Evolutionary conservation across 1,140 invertebrate genomes (phyloP).

Genomic region (Drosophila tsacasi): DNA sequence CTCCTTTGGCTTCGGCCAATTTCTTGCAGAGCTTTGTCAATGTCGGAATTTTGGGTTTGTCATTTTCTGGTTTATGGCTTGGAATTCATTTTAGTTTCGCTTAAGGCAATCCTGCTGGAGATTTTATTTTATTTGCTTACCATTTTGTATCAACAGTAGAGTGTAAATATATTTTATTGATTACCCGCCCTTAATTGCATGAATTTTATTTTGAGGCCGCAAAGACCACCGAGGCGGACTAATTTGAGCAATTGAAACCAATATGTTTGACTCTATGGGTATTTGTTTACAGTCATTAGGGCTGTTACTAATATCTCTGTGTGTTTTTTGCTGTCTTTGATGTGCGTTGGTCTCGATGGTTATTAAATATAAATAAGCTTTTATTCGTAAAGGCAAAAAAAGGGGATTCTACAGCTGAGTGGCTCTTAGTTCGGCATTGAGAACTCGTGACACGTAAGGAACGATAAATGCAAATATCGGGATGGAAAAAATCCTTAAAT

Average conservation of each 20-base stretch:
- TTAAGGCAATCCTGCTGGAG: conserved; percentile 36
- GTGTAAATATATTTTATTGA: conserved; percentile 8
- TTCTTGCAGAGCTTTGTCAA: conserved; percentile 74
- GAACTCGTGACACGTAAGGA: conserved; percentile 4
- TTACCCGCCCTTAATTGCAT: conserved; percentile 5
- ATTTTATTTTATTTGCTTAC: conserved; percentile 20
- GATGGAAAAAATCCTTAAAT: conserved; percentile 1
- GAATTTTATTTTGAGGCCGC: background rate
- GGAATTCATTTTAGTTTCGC: conserved; percentile 38
- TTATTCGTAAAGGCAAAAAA: background rate
- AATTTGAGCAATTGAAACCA: conserved; percentile 11
- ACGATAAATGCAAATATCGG: conserved; percentile 20
- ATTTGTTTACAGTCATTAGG: conserved; percentile 1
- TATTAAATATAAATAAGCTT: conserved; percentile 28
- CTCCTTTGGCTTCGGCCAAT: conserved; percentile 50
- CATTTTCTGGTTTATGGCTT: conserved; percentile 62
- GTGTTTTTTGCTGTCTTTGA: conserved; percentile 10
- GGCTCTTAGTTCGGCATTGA: conserved; percentile 6
- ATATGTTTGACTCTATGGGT: conserved; percentile 3
- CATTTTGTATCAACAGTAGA: background rate
- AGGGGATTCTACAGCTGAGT: conserved; percentile 4
- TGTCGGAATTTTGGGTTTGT: conserved; percentile 61
- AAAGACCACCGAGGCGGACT: background rate
- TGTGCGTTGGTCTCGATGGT: conserved; percentile 1
- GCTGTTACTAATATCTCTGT: background rate